Evolutionary conservation across 2,888 invertebrate species (phyloP).

Genomic region (Entomobrya proxima): DNA sequence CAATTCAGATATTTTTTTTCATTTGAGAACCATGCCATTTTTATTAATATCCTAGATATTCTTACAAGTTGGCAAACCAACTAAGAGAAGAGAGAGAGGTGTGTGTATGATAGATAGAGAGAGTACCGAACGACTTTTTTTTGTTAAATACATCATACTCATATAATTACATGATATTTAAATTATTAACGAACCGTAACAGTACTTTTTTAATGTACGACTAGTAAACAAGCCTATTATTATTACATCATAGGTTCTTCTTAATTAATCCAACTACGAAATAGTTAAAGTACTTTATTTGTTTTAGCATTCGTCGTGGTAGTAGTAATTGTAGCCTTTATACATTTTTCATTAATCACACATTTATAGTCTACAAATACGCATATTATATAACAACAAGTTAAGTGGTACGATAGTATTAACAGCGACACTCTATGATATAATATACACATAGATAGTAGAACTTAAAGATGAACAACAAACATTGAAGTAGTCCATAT

Average conservation of each 20-base stretch:
- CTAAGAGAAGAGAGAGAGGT: conserved; percentile 2
- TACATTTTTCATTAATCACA: conserved; percentile 7
- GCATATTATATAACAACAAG: conserved; percentile 9
- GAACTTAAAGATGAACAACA: not conserved
- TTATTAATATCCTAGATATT: conserved; percentile 50
- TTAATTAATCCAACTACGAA: conserved; percentile 45
- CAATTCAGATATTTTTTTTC: conserved; percentile 15
- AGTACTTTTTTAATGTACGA: conserved; percentile 49
- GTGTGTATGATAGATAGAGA: no score
- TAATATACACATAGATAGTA: not conserved
- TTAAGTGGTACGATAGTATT: not conserved
- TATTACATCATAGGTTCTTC: conserved; percentile 42
- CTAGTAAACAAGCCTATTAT: conserved; percentile 64
- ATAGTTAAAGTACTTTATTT: no score
- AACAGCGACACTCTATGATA: not conserved
- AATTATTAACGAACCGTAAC: conserved; percentile 56
- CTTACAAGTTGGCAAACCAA: conserved; percentile 63
- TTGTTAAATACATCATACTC: conserved; percentile 30
- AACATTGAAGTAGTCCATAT: conserved; percentile 10
- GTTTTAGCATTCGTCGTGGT: not conserved
- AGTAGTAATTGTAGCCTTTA: not conserved
- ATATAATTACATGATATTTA: no score
- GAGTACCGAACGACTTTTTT: conserved; percentile 54
- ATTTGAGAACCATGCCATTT: conserved; percentile 63
- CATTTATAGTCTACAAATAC: not conserved